These are phyloP conservation scores for Oryzias woworae DNA, from an alignment of 2,113 vertebrate genomes.

Conservation along the genomic window DNA sequence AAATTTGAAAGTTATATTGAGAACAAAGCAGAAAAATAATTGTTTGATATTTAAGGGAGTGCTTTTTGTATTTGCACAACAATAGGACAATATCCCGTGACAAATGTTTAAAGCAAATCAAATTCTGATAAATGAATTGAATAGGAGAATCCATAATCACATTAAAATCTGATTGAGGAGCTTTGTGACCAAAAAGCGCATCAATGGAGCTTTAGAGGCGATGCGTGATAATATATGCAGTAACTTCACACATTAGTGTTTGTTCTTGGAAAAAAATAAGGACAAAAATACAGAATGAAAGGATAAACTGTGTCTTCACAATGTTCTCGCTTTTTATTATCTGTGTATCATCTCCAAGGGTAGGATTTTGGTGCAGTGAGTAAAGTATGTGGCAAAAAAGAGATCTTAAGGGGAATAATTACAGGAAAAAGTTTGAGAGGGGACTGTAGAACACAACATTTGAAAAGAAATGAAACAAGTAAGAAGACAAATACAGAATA, in stretches of 20 bases:
- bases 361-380: conserved; percentile 21
- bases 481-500: conserved; percentile 1
- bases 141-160: background rate
- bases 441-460: conserved; percentile 17
- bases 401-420: conserved; percentile 29
- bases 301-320: conserved; percentile 4
- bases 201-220: background rate
- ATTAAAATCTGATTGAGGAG: background rate
- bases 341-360: conserved; percentile 1
- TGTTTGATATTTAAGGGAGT: conserved; percentile 4
- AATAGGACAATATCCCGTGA: background rate
- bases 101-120: background rate
- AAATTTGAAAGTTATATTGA: background rate
- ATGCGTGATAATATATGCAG: too few relatives aligned
- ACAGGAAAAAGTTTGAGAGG: conserved; percentile 13
- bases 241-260: too few relatives aligned
- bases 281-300: too few relatives aligned
- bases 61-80: background rate
- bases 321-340: conserved; percentile 31
- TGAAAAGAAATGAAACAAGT: conserved; percentile 14
- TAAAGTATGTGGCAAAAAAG: conserved; percentile 12
- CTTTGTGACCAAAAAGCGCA: background rate
- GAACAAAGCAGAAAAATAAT: conserved; percentile 2
- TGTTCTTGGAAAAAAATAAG: too few relatives aligned
- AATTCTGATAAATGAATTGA: background rate